phyloP scores from a whole-genome alignment of 2,797 vertebrate genomes.

The Rhynchonycteris naso region DNA sequence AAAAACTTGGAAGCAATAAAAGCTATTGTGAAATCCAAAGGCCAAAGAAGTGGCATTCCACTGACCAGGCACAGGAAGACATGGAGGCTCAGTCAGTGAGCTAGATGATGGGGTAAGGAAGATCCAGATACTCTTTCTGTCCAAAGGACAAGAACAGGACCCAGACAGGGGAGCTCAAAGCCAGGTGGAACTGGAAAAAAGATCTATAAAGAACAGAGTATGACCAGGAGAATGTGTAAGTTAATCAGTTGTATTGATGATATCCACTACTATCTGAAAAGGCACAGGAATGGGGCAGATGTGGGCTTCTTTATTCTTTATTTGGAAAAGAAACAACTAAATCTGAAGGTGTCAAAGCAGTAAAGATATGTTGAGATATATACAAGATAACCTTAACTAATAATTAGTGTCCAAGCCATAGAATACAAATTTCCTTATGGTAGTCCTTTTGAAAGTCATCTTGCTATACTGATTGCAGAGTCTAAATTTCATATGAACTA shows the following conservation, averaged over 20 bases:
- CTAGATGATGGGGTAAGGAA: not conserved
- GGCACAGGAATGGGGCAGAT: not conserved
- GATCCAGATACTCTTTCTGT: not conserved
- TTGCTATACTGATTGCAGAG: not conserved
- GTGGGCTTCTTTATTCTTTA: not conserved
- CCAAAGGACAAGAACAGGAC: not conserved
- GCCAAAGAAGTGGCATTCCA: not conserved
- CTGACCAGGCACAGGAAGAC: not conserved
- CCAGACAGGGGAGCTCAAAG: not conserved
- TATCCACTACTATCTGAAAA: not conserved
- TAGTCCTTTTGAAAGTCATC: not conserved
- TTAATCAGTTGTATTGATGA: not conserved
- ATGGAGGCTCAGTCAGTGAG: not conserved
- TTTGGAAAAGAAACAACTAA: slow-evolving; percentile 1
- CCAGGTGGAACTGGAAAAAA: not conserved
- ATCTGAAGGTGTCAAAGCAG: not conserved
- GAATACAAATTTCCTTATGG: not conserved
- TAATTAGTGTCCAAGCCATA: not conserved
- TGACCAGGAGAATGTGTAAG: not conserved
- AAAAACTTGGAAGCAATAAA: not conserved
- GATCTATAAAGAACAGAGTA: not conserved
- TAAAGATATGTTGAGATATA: not conserved
- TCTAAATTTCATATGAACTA: not conserved
- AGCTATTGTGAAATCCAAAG: not conserved
- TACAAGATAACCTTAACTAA: not conserved